A percentile compares a stretch with the other conserved stretches of the same genome.
Conservation (phyloP, 2,113 vertebrate genomes). For the Furnarius figulus region DNA sequence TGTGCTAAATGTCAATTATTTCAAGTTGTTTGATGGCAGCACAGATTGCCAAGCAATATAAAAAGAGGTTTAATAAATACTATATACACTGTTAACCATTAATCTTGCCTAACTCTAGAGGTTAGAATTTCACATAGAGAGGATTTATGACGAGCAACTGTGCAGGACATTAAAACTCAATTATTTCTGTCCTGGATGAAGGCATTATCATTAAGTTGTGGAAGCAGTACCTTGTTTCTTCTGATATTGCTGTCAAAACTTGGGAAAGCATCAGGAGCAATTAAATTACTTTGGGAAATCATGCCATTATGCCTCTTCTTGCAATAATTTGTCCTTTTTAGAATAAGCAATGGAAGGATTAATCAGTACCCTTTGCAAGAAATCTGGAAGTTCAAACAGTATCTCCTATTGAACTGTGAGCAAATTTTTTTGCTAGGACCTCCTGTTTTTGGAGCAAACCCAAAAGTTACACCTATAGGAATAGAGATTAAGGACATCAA, state of each 20-base stretch:
- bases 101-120: constrained; percentile 66
- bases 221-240: constrained; percentile 48
- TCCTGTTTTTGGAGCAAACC: neutral
- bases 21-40: constrained; percentile 77
- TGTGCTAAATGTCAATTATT: constrained; percentile 83
- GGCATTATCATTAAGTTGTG: constrained; percentile 42
- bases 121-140: constrained; percentile 67
- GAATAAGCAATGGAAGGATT: neutral
- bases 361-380: neutral
- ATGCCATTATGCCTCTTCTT: constrained; percentile 13
- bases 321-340: constrained; percentile 23
- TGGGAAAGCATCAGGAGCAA: constrained; percentile 9
- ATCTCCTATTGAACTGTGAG: neutral
- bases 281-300: constrained; percentile 58
- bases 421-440: neutral
- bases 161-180: constrained; percentile 73
- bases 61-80: constrained; percentile 80
- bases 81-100: constrained; percentile 76
- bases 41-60: constrained; percentile 76
- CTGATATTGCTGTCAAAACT: constrained; percentile 28
- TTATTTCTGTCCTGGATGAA: constrained; percentile 64
- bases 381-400: neutral
- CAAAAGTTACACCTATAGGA: neutral
- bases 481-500: neutral
- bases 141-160: constrained; percentile 71